Evolutionary conservation across 2,888 invertebrate genomes (phyloP).

Genomic region (Nyleta sp.): DNA sequence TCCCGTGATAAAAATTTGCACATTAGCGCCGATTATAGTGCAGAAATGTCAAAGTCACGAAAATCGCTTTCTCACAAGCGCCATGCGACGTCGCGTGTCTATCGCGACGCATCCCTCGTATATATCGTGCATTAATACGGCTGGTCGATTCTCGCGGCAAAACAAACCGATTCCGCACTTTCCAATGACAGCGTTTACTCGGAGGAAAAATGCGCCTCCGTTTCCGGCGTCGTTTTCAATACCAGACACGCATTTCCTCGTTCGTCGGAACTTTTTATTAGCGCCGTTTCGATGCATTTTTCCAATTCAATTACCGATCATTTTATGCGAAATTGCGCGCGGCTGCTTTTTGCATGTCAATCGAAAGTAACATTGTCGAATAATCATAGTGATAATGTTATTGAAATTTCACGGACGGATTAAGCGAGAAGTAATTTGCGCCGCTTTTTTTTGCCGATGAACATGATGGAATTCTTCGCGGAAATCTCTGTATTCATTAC

Average conservation of each 20-base stretch:
- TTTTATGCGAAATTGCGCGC: too few relatives aligned
- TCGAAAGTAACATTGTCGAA: slow-evolving; percentile 14
- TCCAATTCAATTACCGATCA: slow-evolving; percentile 2
- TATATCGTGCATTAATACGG: too few relatives aligned
- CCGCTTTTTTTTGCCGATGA: too few relatives aligned
- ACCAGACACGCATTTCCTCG: slow-evolving; percentile 30
- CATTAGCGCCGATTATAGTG: too few relatives aligned
- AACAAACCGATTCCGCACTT: slow-evolving; percentile 44
- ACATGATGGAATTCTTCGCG: too few relatives aligned
- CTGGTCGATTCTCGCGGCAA: slow-evolving; percentile 14
- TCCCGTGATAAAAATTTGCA: too few relatives aligned
- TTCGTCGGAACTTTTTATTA: slow-evolving; percentile 26
- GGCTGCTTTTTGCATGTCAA: slow-evolving; percentile 8
- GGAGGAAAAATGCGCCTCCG: slow-evolving; percentile 10
- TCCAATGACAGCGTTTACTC: slow-evolving; percentile 29
- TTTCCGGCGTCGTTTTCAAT: slow-evolving; percentile 38
- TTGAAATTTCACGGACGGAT: slow-evolving; percentile 25
- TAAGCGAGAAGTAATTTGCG: too few relatives aligned
- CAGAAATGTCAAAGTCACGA: too few relatives aligned
- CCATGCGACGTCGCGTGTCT: too few relatives aligned
- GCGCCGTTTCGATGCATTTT: too few relatives aligned
- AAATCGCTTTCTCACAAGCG: too few relatives aligned
- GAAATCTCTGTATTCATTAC: too few relatives aligned
- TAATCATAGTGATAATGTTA: slow-evolving; percentile 11
- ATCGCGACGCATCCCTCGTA: slow-evolving; percentile 1